Evolutionary conservation across 2,113 vertebrate genomes (phyloP).

Genomic region (Hipposideros armiger): DNA sequence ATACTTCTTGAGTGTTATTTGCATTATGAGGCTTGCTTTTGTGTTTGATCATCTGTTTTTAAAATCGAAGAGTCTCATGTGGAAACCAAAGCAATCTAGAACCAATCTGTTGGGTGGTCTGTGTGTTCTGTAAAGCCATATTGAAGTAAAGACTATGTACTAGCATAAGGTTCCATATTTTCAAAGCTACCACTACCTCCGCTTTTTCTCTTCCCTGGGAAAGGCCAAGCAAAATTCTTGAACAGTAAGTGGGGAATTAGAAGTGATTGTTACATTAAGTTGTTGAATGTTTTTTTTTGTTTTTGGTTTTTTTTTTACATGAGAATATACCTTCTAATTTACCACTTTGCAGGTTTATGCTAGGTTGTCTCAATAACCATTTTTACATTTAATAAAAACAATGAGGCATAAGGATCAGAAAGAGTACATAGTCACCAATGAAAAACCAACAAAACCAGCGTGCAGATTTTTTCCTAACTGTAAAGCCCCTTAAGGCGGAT

Average conservation of each 20-base stretch:
- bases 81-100: constrained; percentile 82
- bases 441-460: constrained; percentile 4
- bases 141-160: constrained; percentile 57
- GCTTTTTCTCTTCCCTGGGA: constrained; percentile 66
- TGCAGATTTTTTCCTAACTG: not conserved
- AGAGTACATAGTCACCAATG: not conserved
- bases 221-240: constrained; percentile 71
- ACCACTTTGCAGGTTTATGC: not conserved
- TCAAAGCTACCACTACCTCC: constrained; percentile 85
- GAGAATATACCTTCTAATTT: constrained; percentile 41
- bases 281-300: not conserved
- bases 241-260: constrained; percentile 48
- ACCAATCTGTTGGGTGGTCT: constrained; percentile 28
- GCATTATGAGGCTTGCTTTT: constrained; percentile 64
- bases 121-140: constrained; percentile 86
- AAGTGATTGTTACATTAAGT: not conserved
- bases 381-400: constrained; percentile 55
- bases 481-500: not conserved
- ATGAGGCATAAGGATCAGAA: constrained; percentile 1
- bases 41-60: constrained; percentile 54
- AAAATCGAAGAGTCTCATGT: constrained; percentile 53
- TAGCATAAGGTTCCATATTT: constrained; percentile 64
- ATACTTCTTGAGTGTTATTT: constrained; percentile 56
- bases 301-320: not conserved
- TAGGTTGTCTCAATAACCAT: constrained; percentile 11